A percentile compares a stretch with the other conserved stretches of the same genome.
Evolutionary conservation across 2,797 vertebrate genomes (phyloP).

Genomic region (Sebastiscus albofasciatus): DNA sequence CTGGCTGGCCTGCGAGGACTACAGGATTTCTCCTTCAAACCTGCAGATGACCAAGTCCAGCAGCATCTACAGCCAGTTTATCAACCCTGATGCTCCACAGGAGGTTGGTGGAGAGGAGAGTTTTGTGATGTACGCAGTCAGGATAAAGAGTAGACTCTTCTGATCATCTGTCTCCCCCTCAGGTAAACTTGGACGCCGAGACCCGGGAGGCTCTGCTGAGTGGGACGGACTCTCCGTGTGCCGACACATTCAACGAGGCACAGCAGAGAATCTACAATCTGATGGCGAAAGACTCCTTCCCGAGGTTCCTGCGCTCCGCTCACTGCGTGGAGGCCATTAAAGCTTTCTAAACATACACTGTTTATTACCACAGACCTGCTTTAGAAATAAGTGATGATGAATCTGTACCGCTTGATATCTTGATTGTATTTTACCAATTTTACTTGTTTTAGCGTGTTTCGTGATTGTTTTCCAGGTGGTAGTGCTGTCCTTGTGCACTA

Average conservation of each 20-base stretch:
- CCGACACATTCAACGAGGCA: constrained; percentile 77
- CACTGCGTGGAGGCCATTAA: constrained; percentile 61
- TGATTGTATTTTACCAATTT: constrained; percentile 34
- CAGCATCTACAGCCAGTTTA: constrained; percentile 79
- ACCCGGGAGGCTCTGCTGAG: constrained; percentile 79
- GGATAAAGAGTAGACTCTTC: background rate
- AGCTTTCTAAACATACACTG: constrained; percentile 24
- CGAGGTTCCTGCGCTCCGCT: constrained; percentile 84
- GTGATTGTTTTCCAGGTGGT: background rate
- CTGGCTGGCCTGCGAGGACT: constrained; percentile 87
- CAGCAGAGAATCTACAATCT: constrained; percentile 84
- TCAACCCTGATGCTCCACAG: constrained; percentile 80
- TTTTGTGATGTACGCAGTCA: background rate
- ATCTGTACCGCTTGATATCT: constrained; percentile 11
- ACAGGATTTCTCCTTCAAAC: constrained; percentile 59
- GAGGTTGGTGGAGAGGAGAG: constrained; percentile 73
- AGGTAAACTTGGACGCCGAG: constrained; percentile 88
- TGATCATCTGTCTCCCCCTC: background rate
- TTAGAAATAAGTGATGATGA: constrained; percentile 6
- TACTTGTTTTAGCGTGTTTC: constrained; percentile 8
- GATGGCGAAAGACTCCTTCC: constrained; percentile 88
- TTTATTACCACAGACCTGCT: constrained; percentile 7
- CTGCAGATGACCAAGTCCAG: constrained; percentile 72
- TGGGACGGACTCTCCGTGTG: constrained; percentile 68
- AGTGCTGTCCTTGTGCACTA: background rate